These are phyloP conservation scores for Megaceryle torquata DNA, from an alignment of 2,113 vertebrate genomes.

Conservation along the genomic window DNA sequence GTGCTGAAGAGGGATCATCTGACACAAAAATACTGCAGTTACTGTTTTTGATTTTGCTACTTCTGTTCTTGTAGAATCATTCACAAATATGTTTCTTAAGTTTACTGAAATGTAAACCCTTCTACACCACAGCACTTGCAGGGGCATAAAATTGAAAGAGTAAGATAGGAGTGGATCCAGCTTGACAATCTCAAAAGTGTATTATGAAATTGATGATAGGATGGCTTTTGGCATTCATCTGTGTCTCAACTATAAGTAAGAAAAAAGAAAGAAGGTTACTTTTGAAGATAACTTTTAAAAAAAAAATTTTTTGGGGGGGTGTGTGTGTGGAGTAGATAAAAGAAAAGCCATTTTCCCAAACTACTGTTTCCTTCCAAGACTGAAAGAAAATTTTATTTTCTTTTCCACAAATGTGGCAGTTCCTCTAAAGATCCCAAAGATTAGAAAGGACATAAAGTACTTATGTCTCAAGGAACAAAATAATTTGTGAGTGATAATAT, in stretches of 20 bases:
- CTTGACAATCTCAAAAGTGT: not conserved
- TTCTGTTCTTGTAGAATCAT: not conserved
- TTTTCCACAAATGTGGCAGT: not conserved
- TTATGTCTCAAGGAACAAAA: not conserved
- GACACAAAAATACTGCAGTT: not conserved
- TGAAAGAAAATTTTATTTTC: not conserved
- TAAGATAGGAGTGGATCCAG: rapidly evolving
- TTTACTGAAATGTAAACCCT: not conserved
- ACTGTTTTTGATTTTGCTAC: not conserved
- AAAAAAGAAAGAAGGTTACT: not conserved
- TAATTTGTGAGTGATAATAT: not conserved
- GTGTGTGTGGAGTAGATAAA: not conserved
- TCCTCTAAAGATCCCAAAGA: not conserved
- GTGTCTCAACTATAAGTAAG: not conserved
- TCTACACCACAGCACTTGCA: not conserved
- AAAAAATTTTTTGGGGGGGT: no score
- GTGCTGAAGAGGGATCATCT: not conserved
- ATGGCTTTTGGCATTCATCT: not conserved
- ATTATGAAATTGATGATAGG: not conserved
- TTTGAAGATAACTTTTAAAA: not conserved
- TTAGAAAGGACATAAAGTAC: not conserved
- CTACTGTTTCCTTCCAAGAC: not conserved
- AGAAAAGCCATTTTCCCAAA: not conserved
- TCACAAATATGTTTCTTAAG: not conserved
- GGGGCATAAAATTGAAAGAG: not conserved